Evolutionary conservation across 2,113 vertebrate genomes (phyloP), one percentile per base, ranked within the genome.

Genomic region (Laticauda colubrina): DNA sequence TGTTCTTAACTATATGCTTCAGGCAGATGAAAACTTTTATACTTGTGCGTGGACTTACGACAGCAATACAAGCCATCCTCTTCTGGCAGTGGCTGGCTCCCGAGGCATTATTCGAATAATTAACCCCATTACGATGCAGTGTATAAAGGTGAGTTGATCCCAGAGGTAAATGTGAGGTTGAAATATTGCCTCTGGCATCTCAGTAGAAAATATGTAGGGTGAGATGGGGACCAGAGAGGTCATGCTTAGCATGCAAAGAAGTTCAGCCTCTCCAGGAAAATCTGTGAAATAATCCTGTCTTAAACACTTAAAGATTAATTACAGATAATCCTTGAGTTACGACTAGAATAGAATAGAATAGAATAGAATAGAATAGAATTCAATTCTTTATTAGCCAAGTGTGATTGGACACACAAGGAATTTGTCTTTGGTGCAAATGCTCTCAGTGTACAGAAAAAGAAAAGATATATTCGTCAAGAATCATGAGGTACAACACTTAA

Each of bases 11-110:
- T 26, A 54, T 23, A 23, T 88, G 14, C 21, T 87, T 26, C 95
- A 99, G 99, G 98, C 99, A 88, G 99, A 99, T 95, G 99, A 99
- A 96, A 99, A 99, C 96, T 99, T 99, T 96, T 99, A 99, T 85
- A 99, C 99, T 85, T 99, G 99, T 91, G 99, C 99, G 0, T 99
- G 99, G 99, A 99, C 99, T 2, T 99, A 99, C 0, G 99, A 99
- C 97, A 99, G 98, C 96, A 99, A 98, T 97, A 99, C 99, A 53
- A 99, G 99, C 96, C 99, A 99, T 93, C 99, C 99, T 10, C 97
- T 99, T 89, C 95, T 99, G 92, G 99, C 99, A 61, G 99, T 99
- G 29, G 99, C 99, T 86, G 99, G 99, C 20, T 99, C 99, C 54
- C 98, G 99, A 29, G 99, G 99, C 90, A 99, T 99, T 96, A 99